These are phyloP conservation scores for Drosophila ironensis DNA, from an alignment of 1,140 invertebrate species.

Conservation along the genomic window DNA sequence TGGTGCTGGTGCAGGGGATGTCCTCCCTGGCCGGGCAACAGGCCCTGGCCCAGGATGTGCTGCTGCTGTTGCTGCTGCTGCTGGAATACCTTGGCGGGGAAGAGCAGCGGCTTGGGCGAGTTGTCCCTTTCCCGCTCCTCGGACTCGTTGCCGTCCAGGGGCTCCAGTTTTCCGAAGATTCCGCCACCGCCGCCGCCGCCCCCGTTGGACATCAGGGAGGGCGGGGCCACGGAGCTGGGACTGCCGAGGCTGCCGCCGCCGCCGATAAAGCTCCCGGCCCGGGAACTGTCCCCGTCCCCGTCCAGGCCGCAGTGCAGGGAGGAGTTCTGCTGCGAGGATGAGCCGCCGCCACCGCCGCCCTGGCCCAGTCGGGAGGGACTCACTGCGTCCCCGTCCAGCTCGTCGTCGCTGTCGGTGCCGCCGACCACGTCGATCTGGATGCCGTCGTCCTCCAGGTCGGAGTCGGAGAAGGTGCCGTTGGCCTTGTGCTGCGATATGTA, in stretches of 20 bases:
- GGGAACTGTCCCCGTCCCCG: constrained; percentile 83
- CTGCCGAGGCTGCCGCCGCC: constrained; percentile 81
- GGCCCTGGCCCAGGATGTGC: constrained; percentile 10
- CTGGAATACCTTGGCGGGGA: constrained; percentile 66
- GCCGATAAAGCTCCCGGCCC: constrained; percentile 83
- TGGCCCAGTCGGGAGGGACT: constrained; percentile 78
- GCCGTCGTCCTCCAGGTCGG: constrained; percentile 87
- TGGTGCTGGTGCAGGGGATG: constrained; percentile 23
- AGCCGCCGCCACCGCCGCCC: constrained; percentile 32
- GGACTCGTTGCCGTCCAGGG: constrained; percentile 43
- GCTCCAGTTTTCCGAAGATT: constrained; percentile 30
- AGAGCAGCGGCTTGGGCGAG: constrained; percentile 64
- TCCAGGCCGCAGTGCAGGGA: constrained; percentile 86
- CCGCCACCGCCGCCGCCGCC: constrained; percentile 2
- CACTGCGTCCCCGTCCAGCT: constrained; percentile 84
- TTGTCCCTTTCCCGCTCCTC: constrained; percentile 45
- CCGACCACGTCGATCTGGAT: constrained; percentile 89
- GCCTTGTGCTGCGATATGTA: constrained; percentile 87
- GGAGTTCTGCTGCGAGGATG: constrained; percentile 83
- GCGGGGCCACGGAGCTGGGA: constrained; percentile 62
- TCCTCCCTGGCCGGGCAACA: constrained; percentile 1
- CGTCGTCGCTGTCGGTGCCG: constrained; percentile 85
- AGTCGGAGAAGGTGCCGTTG: constrained; percentile 86
- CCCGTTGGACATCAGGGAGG: constrained; percentile 33
- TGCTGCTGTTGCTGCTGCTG: constrained; percentile 64